Base-by-base conservation (phyloP, 2,797 vertebrate genomes). In the Martes flavigula region DNA sequence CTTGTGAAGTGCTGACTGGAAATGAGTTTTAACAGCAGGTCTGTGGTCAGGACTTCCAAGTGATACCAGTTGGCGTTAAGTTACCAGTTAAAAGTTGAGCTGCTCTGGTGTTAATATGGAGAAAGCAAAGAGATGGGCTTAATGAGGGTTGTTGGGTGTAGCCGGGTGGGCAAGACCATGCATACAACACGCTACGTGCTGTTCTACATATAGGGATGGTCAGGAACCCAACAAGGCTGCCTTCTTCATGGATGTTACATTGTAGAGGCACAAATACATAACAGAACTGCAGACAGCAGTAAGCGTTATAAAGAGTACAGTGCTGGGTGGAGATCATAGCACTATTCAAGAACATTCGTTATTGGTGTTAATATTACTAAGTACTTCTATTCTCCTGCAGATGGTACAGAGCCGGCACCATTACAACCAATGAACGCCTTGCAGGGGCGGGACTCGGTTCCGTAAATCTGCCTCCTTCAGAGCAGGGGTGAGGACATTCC, bases 181-280 rank as follows among this genome's bases (percentile, higher is more conserved):
- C 3, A 3, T 9, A 23, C 70, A 60, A 27, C 0, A 20, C n/a
- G 70, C 56, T 12, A 3, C 9, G 10, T 7, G 6, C 17, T 43
- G 58, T n/a, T 90, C 10, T 56, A 43, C 2, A 23, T 27, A 43
- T 9, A 35, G 23, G 21, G 21, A 8, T 5, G 56, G 35, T 8
- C 4, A 64, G 73, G 62, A 87, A 17, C 18, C n/a, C 3, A 83
- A 38, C 18, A 84, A 79, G 62, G 8, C 8, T 32, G 17, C 40
- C 30, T 20, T 62, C 9, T 40, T 32, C 14, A 68, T 64, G 66
- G 17, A 62, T 21, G 7, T 35, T 30, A 23, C 12, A 51, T 1
- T 62, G 38, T 3, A 72, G 75, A 73, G 35, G 54, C 15, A 58
- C 12, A n/a, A 68, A 43, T 40, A 87, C 38, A 51, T 4, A 54